These are phyloP conservation scores for Therioaphis trifolii DNA, from an alignment of 2,888 invertebrate species.

Conservation along the genomic window DNA sequence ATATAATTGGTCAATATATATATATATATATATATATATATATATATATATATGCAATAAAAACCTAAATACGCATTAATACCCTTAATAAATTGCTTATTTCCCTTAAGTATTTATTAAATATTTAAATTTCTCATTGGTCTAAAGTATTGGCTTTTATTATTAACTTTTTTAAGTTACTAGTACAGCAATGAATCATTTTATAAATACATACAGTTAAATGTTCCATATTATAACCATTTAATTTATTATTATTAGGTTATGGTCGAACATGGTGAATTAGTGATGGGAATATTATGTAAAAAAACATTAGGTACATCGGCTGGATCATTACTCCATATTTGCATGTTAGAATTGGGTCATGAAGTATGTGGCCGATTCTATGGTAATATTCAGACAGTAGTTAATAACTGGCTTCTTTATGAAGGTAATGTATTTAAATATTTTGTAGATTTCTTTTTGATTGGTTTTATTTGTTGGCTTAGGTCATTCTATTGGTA, in stretches of 20 bases:
- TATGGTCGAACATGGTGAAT: constrained; percentile 96
- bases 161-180: no score
- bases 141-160: no score
- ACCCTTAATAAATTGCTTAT: no score
- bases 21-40: no score
- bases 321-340: constrained; percentile 96
- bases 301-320: constrained; percentile 97
- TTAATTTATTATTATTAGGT: constrained; percentile 71
- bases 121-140: no score
- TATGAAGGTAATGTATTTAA: constrained; percentile 77
- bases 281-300: constrained; percentile 98
- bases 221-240: not conserved
- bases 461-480: not conserved
- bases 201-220: no score
- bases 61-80: no score
- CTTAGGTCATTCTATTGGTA: constrained; percentile 89
- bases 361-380: constrained; percentile 95
- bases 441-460: constrained; percentile 1
- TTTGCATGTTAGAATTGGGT: constrained; percentile 96
- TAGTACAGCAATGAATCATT: no score
- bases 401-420: constrained; percentile 97
- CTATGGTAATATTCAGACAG: constrained; percentile 99
- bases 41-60: no score
- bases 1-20: no score
- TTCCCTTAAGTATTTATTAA: no score